Percentiles rank a stretch among this genome's conserved stretches.
phyloP scores from a whole-genome alignment of 1,140 invertebrate species.

The Listronotus oregonensis region DNA sequence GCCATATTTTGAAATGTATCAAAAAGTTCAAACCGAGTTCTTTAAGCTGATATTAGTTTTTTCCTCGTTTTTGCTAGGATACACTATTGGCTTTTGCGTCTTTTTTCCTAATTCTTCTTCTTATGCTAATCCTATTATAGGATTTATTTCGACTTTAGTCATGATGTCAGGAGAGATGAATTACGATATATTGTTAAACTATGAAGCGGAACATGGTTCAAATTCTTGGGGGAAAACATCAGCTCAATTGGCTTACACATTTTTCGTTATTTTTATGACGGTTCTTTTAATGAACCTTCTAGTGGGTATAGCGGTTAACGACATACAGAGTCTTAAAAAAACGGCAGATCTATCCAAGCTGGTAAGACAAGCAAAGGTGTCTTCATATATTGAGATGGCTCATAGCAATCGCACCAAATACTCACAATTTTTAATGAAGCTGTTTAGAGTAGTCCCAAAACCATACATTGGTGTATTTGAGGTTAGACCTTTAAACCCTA shows the following conservation, averaged over 20 bases:
- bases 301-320: slow-evolving; percentile 38
- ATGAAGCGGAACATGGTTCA: slow-evolving; percentile 20
- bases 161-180: slow-evolving; percentile 89
- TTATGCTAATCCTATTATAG: slow-evolving; percentile 76
- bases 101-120: slow-evolving; percentile 78
- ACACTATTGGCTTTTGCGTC: slow-evolving; percentile 83
- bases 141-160: slow-evolving; percentile 78
- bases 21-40: slow-evolving; percentile 81
- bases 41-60: slow-evolving; percentile 81
- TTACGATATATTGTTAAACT: slow-evolving; percentile 58
- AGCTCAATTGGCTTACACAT: slow-evolving; percentile 23
- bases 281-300: slow-evolving; percentile 40
- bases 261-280: slow-evolving; percentile 32
- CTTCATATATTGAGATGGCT: slow-evolving; percentile 32
- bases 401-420: slow-evolving; percentile 22
- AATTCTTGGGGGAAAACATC: slow-evolving; percentile 13
- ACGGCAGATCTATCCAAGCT: slow-evolving; percentile 35
- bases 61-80: slow-evolving; percentile 79
- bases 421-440: slow-evolving; percentile 18
- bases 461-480: slow-evolving; percentile 26
- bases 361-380: slow-evolving; percentile 34
- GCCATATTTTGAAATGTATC: slow-evolving; percentile 85
- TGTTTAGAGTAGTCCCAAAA: slow-evolving; percentile 27
- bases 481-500: slow-evolving; percentile 34
- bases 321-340: slow-evolving; percentile 38